Evolutionary conservation across 2,888 invertebrate genomes (phyloP), one percentile per base, ranked within the genome.

Genomic region (Heliothis peltigera): DNA sequence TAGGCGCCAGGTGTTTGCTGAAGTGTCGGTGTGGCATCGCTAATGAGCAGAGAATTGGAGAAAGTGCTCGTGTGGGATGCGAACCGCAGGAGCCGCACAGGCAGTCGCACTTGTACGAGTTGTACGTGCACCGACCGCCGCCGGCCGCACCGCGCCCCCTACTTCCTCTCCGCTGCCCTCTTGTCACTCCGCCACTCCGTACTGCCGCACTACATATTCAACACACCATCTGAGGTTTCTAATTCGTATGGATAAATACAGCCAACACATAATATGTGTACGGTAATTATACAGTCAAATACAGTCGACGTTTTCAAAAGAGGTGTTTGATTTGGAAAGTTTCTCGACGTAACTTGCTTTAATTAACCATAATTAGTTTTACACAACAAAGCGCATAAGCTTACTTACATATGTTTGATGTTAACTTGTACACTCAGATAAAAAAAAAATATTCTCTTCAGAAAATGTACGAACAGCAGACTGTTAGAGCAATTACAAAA

Each of bases 1-100:
- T 91, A 89, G 84, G 87, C 92, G 86, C 83, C 86, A 84, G 89
- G 91, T 92, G 91, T 92, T 92, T 91, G 84, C 86, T 85, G 89
- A 90, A 87, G 90, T 88, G 90, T 81, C 84, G 87, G 86, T 85
- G 88, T 80, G 89, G 91, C 91, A 89, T 90, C 85, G 84, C 88
- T 92, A 92, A 93, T 92, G 92, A 93, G 89, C 81, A 81, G 88
- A 85, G 87, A 87, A 90, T 87, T 84, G 87, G 89, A 84, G 91
- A 90, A 91, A 92, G 91, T 89, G 86, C 79, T 80, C 77, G 80
- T 75, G 85, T 83, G 82, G 82, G 82, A 81, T 80, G 84, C 79
- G 79, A 75, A 84, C 86, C 87, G 84, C 87, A 84, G 84, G 75
- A 83, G 84, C 84, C 84, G 73, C 86, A 82, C 71, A 69, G 74